Conservation (phyloP, 2,797 vertebrate species). For the Carcharodon carcharias region DNA sequence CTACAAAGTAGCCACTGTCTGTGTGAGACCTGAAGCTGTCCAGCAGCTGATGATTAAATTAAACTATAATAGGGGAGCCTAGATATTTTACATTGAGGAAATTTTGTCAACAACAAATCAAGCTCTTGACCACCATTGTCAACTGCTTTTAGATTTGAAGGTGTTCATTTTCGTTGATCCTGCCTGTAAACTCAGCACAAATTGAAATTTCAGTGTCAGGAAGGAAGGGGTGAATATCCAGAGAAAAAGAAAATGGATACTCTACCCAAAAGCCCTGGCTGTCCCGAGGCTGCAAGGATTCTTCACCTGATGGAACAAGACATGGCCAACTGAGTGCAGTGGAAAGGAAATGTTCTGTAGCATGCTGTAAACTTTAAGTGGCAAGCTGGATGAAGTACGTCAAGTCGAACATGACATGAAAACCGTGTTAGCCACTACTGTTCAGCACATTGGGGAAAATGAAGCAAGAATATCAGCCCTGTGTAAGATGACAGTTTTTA, state of each 20-base stretch:
- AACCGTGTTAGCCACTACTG: conserved; percentile 26
- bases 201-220: background rate
- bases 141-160: background rate
- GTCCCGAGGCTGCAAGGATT: too few relatives aligned
- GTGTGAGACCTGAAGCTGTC: background rate
- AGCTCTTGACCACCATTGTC: background rate
- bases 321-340: background rate
- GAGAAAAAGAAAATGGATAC: background rate
- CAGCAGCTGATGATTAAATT: background rate
- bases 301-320: conserved; percentile 31
- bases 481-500: conserved; percentile 1
- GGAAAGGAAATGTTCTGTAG: conserved; percentile 9
- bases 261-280: background rate
- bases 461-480: conserved; percentile 21
- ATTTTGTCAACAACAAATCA: background rate
- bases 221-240: background rate
- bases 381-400: conserved; percentile 31
- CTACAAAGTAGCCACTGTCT: background rate
- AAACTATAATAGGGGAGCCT: background rate
- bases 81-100: background rate
- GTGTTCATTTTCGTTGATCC: background rate
- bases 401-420: conserved; percentile 35
- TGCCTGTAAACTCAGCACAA: background rate
- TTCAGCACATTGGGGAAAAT: conserved; percentile 13
- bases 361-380: conserved; percentile 28